Base-by-base conservation (phyloP, 2,888 invertebrate genomes). In the Habroteleia sp. region DNA sequence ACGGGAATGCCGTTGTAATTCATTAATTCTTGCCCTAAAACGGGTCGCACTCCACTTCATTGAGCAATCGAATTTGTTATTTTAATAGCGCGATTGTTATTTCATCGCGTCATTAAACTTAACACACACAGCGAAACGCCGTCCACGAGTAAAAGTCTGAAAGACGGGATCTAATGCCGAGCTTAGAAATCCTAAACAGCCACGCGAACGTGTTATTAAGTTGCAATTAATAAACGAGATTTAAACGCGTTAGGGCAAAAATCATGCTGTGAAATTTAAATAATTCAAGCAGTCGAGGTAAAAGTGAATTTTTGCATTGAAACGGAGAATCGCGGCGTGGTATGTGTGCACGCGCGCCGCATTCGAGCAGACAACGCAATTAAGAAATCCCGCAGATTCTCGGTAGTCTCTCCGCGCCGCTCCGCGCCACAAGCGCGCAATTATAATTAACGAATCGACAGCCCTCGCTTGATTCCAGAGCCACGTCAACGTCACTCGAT, bases 381-480 rank as follows among this genome's bases (percentile, higher is more conserved):
- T 86, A 85, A 85, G 84, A 80, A 85, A 85, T 86, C 86, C 81
- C 84, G 76, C 85, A 83, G 85, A 86, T 86, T 86, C 86, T 80
- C 78, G 84, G 84, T 85, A 84, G 80, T 81, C 81, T 75, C 63
- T 76, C 74, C 52, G 35, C 52, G 33, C 58, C 23, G 25, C 41
- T 56, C 73, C 50, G 76, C 73, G 39, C 74, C n/a, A n/a, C 63
- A 74, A 62, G 72, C 74, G 79, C 78, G 82, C 84, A 87, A 86
- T 87, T 87, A 87, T 83, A 86, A 86, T 87, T 86, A 87, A 81
- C 82, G 83, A 86, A 87, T 87, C 86, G 86, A 85, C 87, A 83
- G 80, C 80, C 83, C 83, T 80, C 82, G 79, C 78, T 71, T 78
- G 79, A 82, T 82, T 81, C 78, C 77, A 77, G 79, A 74, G 58